phyloP scores from a whole-genome alignment of 2,797 vertebrate genomes.

The Botia kubotai region DNA sequence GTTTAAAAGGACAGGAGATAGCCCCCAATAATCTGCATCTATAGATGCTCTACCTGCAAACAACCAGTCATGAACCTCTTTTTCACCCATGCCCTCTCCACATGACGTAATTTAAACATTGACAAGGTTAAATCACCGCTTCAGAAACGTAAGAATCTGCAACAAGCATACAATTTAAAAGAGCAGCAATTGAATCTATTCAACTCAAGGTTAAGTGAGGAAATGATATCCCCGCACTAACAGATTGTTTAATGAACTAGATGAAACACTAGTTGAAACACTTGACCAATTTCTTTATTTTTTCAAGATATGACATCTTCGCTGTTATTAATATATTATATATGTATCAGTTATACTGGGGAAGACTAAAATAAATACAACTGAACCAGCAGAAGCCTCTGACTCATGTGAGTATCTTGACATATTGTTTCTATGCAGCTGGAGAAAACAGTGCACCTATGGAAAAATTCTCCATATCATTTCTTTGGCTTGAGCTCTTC shows the following conservation, averaged over 20 bases:
- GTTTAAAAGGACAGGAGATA: slow-evolving; percentile 82
- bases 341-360: not conserved
- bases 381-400: not conserved
- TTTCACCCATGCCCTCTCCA: slow-evolving; percentile 47
- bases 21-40: slow-evolving; percentile 78
- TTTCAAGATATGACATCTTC: not conserved
- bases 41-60: slow-evolving; percentile 80
- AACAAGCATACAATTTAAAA: slow-evolving; percentile 10
- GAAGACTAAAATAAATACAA: not conserved
- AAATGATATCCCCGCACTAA: not conserved
- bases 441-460: slow-evolving; percentile 9
- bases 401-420: not conserved
- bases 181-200: slow-evolving; percentile 7
- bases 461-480: slow-evolving; percentile 38
- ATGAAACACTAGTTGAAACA: not conserved
- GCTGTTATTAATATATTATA: not conserved
- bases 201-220: slow-evolving; percentile 8
- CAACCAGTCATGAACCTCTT: slow-evolving; percentile 64
- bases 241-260: slow-evolving; percentile 1
- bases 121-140: slow-evolving; percentile 30
- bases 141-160: slow-evolving; percentile 6
- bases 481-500: slow-evolving; percentile 42
- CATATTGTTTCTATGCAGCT: not conserved
- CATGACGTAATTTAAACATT: slow-evolving; percentile 34
- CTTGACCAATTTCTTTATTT: not conserved